Base-by-base conservation (phyloP, 2,113 vertebrate genomes). In the Vidua macroura region DNA sequence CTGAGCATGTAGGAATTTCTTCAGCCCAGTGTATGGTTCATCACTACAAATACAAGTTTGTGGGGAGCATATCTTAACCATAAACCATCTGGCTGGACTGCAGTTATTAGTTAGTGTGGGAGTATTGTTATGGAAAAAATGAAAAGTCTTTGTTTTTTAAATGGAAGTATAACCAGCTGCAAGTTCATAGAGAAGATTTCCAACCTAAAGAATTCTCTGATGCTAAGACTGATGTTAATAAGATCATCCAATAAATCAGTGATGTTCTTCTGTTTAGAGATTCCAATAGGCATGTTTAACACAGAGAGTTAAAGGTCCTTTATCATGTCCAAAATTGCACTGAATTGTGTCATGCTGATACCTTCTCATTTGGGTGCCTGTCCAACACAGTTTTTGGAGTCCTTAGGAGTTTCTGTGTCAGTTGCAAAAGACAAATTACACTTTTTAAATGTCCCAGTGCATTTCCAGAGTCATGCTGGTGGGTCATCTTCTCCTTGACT, bases 81-180 rank as follows among this genome's bases (percentile, higher is more conserved):
- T 72, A 77, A 92, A 67, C 79, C 75, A 43, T 86, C 90, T 95
- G 77, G 51, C 76, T 92, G 79, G 76, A 28, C 64, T 94, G 69
- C n/a, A 81, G 72, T 77, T 93, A 72, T 56, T 85, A 91, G 78
- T 83, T 59, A 62, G 56, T 5, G 55, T 96, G 83, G 90, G 93
- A 93, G 90, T 75, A 56, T 68, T 95, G 83, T 94, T 96, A 92
- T 94, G 88, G 90, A 93, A 96, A 96, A 86, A 90, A 70, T 64
- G 67, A 93, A 88, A 63, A 83, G 68, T 37, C 91, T 91, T 90
- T 90, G 78, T 6, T 77, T 96, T 95, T 93, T 83, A 56, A 81
- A 64, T 92, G 72, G 44, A 94, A 93, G 76, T 70, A 31, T 93
- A 93, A 92, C 83, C 92, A 86, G 90, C 90, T 95, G 93, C 80